These are phyloP conservation scores for Cenopis cana DNA, from an alignment of 2,888 invertebrate genomes.

Conservation along the genomic window DNA sequence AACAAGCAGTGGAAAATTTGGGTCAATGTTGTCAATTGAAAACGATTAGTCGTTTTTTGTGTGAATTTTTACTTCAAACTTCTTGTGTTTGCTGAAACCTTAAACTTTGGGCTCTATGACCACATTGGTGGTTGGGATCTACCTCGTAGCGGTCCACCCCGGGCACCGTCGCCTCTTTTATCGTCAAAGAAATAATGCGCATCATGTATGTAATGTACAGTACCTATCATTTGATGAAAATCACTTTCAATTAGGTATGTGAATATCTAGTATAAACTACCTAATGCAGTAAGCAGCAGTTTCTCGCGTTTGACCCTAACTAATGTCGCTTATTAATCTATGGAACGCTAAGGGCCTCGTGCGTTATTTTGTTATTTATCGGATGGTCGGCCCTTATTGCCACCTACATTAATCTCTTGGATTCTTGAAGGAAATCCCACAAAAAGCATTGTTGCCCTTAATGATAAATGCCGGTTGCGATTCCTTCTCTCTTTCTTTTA, in stretches of 20 bases:
- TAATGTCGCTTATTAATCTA: slow-evolving; percentile 74
- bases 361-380: slow-evolving; percentile 81
- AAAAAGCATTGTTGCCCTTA: slow-evolving; percentile 80
- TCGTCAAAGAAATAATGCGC: too few species aligned
- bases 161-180: too few species aligned
- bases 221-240: too few species aligned
- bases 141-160: too few species aligned
- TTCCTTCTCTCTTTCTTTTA: slow-evolving; percentile 50
- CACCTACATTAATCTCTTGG: slow-evolving; percentile 80
- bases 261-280: background rate
- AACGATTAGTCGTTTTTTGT: background rate
- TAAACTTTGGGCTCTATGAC: too few species aligned
- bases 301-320: slow-evolving; percentile 55
- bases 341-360: slow-evolving; percentile 67
- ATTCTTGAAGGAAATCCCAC: slow-evolving; percentile 80
- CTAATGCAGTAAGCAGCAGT: slow-evolving; percentile 37
- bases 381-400: slow-evolving; percentile 76
- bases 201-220: too few species aligned
- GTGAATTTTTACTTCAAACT: background rate
- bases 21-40: background rate
- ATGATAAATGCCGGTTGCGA: slow-evolving; percentile 74
- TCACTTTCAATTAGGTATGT: too few species aligned
- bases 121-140: too few species aligned
- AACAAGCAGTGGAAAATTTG: background rate
- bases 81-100: background rate